Percentiles rank a stretch among this genome's conserved stretches.
These are phyloP conservation scores for Polydesmus complanatus DNA, from an alignment of 2,888 invertebrate genomes.

Conservation along the genomic window DNA sequence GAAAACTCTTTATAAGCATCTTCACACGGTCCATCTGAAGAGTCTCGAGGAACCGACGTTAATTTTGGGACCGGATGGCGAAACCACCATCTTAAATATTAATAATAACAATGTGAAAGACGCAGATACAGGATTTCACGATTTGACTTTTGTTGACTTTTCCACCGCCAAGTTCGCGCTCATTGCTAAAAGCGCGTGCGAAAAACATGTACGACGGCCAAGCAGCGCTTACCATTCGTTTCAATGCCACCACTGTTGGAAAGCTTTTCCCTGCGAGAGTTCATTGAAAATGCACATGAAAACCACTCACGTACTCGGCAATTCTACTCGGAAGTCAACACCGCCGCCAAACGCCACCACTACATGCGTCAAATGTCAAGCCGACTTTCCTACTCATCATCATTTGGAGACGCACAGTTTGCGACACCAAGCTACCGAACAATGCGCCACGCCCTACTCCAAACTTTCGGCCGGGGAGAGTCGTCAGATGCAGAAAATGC, in stretches of 20 bases:
- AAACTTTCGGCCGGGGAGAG: too few species aligned
- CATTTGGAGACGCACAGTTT: constrained; percentile 44
- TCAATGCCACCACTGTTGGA: constrained; percentile 29
- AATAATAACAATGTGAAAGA: neutral
- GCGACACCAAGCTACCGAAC: constrained; percentile 31
- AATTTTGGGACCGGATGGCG: neutral
- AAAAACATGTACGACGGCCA: constrained; percentile 38
- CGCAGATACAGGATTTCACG: constrained; percentile 30
- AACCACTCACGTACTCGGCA: constrained; percentile 15
- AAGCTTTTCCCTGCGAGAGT: constrained; percentile 31
- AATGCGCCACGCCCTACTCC: constrained; percentile 15
- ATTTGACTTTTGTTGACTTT: constrained; percentile 63
- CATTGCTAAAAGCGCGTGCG: constrained; percentile 58
- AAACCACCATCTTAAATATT: neutral
- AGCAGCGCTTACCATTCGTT: constrained; percentile 29
- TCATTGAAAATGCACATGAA: constrained; percentile 29
- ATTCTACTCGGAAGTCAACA: neutral
- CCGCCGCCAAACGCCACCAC: neutral
- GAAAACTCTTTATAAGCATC: constrained; percentile 54
- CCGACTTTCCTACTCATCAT: constrained; percentile 3
- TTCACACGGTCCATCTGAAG: constrained; percentile 44
- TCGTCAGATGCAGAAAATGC: too few species aligned
- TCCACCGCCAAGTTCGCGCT: constrained; percentile 63
- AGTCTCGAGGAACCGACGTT: constrained; percentile 18
- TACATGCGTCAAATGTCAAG: constrained; percentile 5